Base-by-base conservation (phyloP, 1,140 invertebrate genomes). In the Zaprionus inermis region DNA sequence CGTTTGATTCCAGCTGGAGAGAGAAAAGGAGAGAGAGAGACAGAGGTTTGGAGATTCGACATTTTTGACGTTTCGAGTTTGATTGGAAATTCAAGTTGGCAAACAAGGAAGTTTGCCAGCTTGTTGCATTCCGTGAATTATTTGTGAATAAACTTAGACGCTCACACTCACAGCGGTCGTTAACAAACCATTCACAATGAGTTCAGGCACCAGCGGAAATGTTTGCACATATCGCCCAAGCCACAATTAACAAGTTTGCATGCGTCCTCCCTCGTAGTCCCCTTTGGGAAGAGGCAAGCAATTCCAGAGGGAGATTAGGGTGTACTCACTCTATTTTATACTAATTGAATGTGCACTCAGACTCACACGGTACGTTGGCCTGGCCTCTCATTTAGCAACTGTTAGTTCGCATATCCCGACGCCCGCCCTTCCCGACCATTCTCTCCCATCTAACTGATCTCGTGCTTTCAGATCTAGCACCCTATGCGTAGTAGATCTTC, bases 231-330 rank as follows among this genome's bases (percentile, higher is more conserved):
- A 55, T 56, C 49, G 49, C 60, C 36, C 44, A 16, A 52, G 51
- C 59, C 44, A 66, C 59, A 85, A 78, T 85, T 85, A 85, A 76
- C 81, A 85, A 75, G 46, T 81, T 85, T 59, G 68, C 75, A 78
- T 61, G 11, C 18, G 6, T 32, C 14, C 20, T 14, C 36, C 5
- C 41, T 16, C 38, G 38, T 9, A 44, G n/a, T 44, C 3, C n/a
- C 38, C 38, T 16, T 16, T 16, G 38, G 38, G 38, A 44, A 44
- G 4, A 32, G 30, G 0, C 4, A 6, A 32, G 30, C 9, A 32
- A 32, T 5, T 10, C 12, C 10, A 32, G 9, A 44, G 5, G 34
- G 7, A 18, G 36, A 14, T 0, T 12, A 2, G 28, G 58, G n/a
- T 6, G 11, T 20, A 24, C 36, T 49, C 22, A 41, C 51, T 24